These are phyloP conservation scores for Sebastes nivosus DNA, from an alignment of 2,797 vertebrate genomes.

Conservation along the genomic window DNA sequence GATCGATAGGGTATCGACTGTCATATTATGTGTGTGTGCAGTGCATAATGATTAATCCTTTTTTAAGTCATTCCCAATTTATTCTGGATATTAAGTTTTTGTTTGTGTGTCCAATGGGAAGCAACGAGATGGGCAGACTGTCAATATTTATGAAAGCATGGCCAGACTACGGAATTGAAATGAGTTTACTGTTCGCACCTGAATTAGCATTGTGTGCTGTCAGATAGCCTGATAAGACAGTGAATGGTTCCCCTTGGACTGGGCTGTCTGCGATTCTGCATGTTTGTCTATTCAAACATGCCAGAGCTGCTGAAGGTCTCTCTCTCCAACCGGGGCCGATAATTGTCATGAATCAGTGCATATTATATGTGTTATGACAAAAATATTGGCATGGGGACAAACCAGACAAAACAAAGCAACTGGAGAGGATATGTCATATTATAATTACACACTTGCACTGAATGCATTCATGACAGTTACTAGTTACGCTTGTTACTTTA, in stretches of 20 bases:
- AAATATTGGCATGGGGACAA: background rate
- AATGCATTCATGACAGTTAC: background rate
- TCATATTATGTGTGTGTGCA: slow-evolving; percentile 56
- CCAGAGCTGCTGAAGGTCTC: slow-evolving; percentile 47
- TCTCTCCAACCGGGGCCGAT: slow-evolving; percentile 31
- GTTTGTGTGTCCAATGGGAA: slow-evolving; percentile 46
- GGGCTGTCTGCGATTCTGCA: slow-evolving; percentile 6
- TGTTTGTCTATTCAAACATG: slow-evolving; percentile 44
- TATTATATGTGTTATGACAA: slow-evolving; percentile 26
- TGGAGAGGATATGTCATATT: background rate
- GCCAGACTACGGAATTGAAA: slow-evolving; percentile 53
- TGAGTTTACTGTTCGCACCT: slow-evolving; percentile 49
- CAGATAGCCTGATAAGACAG: slow-evolving; percentile 43
- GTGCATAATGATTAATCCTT: slow-evolving; percentile 62
- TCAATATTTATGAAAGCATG: slow-evolving; percentile 36
- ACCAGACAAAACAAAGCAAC: slow-evolving; percentile 12
- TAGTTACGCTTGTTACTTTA: background rate
- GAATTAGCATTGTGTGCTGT: slow-evolving; percentile 52
- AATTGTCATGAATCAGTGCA: slow-evolving; percentile 48
- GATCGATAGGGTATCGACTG: slow-evolving; percentile 77
- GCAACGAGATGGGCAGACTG: slow-evolving; percentile 21
- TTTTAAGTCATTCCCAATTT: slow-evolving; percentile 52
- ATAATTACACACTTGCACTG: background rate
- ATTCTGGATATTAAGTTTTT: slow-evolving; percentile 52
- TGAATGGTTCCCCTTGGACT: slow-evolving; percentile 46